Evolutionary conservation across 1,140 invertebrate species (phyloP).

Genomic region (Drosophila paulistorum): DNA sequence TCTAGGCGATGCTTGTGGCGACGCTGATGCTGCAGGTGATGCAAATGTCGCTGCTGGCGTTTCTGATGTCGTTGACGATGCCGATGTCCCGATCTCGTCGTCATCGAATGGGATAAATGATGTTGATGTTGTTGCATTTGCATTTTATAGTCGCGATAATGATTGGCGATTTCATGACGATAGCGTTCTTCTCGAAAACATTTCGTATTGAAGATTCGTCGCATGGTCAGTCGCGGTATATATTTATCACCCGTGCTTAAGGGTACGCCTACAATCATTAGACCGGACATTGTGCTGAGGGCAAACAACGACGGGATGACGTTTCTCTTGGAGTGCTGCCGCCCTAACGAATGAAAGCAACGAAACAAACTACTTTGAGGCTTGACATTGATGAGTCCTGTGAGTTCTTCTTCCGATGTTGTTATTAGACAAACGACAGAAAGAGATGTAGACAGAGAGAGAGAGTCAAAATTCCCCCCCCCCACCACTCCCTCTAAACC

Average conservation of each 20-base stretch:
- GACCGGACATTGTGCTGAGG: slow-evolving; percentile 30
- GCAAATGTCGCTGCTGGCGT: slow-evolving; percentile 8
- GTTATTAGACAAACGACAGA: slow-evolving; percentile 8
- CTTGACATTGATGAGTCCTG: slow-evolving; percentile 60
- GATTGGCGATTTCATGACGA: slow-evolving; percentile 78
- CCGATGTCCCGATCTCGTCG: neutral
- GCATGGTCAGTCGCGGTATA: slow-evolving; percentile 58
- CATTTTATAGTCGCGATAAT: slow-evolving; percentile 76
- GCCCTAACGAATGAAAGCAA: slow-evolving; percentile 44
- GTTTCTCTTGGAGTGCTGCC: slow-evolving; percentile 39
- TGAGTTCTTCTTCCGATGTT: slow-evolving; percentile 21
- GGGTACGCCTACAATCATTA: slow-evolving; percentile 50
- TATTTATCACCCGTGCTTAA: slow-evolving; percentile 54
- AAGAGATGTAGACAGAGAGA: neutral
- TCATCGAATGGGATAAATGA: slow-evolving; percentile 6
- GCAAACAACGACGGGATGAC: slow-evolving; percentile 5
- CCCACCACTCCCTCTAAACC: neutral
- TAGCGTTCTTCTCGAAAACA: slow-evolving; percentile 64
- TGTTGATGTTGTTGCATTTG: slow-evolving; percentile 38
- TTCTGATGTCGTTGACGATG: slow-evolving; percentile 16
- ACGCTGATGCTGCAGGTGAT: slow-evolving; percentile 1
- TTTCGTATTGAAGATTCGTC: slow-evolving; percentile 60
- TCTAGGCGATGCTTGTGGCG: neutral
- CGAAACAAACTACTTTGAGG: slow-evolving; percentile 57
- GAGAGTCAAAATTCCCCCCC: neutral